phyloP scores from a whole-genome alignment of 2,888 invertebrate species.

The Pristionchus arcanus region DNA sequence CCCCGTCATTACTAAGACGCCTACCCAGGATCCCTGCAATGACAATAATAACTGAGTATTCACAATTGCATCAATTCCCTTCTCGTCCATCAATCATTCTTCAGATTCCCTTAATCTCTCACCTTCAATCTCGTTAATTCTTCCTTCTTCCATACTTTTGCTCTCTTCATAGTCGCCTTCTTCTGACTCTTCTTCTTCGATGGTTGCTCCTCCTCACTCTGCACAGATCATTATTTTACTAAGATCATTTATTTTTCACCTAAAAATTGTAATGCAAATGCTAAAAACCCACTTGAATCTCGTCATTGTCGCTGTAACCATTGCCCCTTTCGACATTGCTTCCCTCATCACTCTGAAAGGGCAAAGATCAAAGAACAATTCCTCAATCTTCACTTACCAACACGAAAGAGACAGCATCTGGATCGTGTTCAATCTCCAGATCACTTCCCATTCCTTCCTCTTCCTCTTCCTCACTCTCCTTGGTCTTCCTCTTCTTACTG shows the following conservation, averaged over 20 bases:
- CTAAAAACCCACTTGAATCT: neutral
- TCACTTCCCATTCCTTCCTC: conserved; percentile 1
- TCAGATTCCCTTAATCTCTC: neutral
- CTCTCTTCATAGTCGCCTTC: neutral
- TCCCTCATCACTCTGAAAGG: conserved; percentile 17
- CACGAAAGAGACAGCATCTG: conserved; percentile 26
- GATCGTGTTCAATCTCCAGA: conserved; percentile 26
- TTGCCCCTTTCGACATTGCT: neutral
- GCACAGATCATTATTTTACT: neutral
- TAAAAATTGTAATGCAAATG: neutral
- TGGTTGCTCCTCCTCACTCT: neutral
- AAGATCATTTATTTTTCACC: neutral
- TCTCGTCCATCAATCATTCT: neutral
- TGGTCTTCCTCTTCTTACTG: neutral
- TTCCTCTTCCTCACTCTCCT: neutral
- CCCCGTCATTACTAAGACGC: too few relatives aligned
- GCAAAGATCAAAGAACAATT: neutral
- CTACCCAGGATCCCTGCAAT: too few relatives aligned
- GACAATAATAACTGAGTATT: neutral
- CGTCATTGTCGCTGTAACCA: conserved; percentile 20
- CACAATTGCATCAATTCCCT: neutral
- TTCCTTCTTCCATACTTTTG: conserved; percentile 31
- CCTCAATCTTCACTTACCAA: neutral
- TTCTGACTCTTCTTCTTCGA: neutral
- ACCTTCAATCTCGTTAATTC: conserved; percentile 47